Percentiles rank a stretch among this genome's conserved stretches.
phyloP scores from a whole-genome alignment of 2,113 vertebrate species.

The Herpetotheres cachinnans region DNA sequence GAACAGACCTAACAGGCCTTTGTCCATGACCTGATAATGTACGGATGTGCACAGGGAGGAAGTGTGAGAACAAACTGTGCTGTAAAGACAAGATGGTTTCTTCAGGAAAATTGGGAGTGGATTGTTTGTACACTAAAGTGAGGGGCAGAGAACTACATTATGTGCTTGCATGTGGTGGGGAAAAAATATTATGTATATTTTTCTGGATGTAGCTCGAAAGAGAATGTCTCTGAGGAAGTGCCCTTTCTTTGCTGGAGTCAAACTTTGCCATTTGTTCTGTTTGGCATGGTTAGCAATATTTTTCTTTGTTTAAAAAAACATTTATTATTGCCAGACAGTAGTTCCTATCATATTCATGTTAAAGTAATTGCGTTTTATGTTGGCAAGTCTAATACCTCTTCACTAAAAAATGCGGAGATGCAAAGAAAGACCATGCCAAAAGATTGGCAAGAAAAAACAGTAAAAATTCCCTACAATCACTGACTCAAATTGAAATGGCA shows the following conservation, averaged over 20 bases:
- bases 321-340: background rate
- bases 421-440: background rate
- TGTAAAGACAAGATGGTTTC: background rate
- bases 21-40: background rate
- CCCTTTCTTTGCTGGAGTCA: background rate
- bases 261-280: background rate
- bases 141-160: background rate
- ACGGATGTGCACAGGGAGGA: background rate
- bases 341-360: background rate
- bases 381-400: background rate
- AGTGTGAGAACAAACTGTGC: background rate
- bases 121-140: background rate
- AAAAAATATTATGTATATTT: background rate
- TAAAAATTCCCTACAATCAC: background rate
- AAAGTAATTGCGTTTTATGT: background rate
- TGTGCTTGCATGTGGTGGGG: background rate
- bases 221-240: background rate
- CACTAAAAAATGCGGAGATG: background rate
- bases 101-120: background rate
- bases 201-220: background rate
- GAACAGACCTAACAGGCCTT: background rate
- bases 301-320: background rate
- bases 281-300: background rate
- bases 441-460: background rate
- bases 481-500: background rate